Percentiles rank a stretch among this genome's conserved stretches.
phyloP scores from a whole-genome alignment of 1,140 invertebrate species.

The Vanessa tameamea region DNA sequence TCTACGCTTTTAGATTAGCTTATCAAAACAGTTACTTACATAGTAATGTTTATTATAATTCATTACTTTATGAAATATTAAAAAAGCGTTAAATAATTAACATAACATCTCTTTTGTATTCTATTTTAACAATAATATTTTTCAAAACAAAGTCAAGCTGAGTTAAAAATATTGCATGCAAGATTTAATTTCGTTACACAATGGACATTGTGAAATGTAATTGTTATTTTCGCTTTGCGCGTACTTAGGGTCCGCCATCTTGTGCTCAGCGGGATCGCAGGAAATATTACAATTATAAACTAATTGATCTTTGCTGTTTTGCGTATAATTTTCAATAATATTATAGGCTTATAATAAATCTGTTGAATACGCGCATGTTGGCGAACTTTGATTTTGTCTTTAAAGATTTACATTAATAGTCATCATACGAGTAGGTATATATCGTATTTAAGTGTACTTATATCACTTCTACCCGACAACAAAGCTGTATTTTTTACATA shows the following conservation, averaged over 20 bases:
- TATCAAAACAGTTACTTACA: no score
- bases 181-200: slow-evolving; percentile 42
- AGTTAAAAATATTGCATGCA: slow-evolving; percentile 35
- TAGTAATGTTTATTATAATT: no score
- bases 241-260: slow-evolving; percentile 1
- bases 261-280: neutral
- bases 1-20: no score
- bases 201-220: slow-evolving; percentile 35
- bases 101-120: slow-evolving; percentile 12
- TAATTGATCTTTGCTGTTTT: neutral
- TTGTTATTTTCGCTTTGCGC: slow-evolving; percentile 35
- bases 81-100: neutral
- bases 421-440: neutral
- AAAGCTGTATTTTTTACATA: no score
- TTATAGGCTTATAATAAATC: neutral
- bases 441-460: no score
- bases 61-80: no score
- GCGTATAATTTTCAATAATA: neutral
- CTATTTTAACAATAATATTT: slow-evolving; percentile 38
- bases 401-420: no score
- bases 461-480: no score
- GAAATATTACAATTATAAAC: slow-evolving; percentile 9
- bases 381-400: neutral
- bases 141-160: slow-evolving; percentile 50
- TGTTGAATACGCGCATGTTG: neutral